Base-by-base conservation (phyloP, 2,113 vertebrate species). In the Daboia siamensis region DNA sequence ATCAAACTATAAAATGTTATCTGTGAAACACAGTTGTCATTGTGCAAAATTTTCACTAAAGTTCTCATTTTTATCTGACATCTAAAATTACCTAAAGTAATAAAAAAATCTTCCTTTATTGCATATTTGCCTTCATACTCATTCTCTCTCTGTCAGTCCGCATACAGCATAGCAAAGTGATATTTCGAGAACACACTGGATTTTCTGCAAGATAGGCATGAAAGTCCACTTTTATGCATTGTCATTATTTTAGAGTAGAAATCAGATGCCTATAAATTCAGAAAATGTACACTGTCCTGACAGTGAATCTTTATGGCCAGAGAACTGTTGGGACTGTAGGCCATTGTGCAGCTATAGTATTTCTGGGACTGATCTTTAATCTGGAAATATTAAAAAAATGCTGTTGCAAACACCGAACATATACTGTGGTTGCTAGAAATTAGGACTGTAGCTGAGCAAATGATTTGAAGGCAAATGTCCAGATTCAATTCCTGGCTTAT, bases 1-100 rank as follows among this genome's bases (percentile, higher is more conserved):
- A 98, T 98, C 98, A 98, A 97, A 94, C 95, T 92, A 90, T 91
- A 97, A 97, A 97, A 96, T 96, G 95, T 95, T 97, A 97, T 97
- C 96, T 96, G 96, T 96, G 96, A 97, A 97, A 96, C 96, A 97
- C 92, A 96, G 93, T 95, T 98, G 97, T 97, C 97, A 97, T 95
- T 96, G 95, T 97, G 96, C 96, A 97, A 98, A 97, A 96, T 95
- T 97, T 92, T 98, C 97, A 98, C 97, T 97, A 97, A 96, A 95
- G 96, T 96, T 97, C 95, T 97, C 97, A 97, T 98, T 98, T 98
- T 98, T 98, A 97, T 97, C 97, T 97, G 97, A 97, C 97, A 97
- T 95, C 96, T 96, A 97, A 96, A 97, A 98, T 97, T 97, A 97
- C 92, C 96, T 97, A 95, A 97, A 98, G 96, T 97, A 98, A 98